Evolutionary conservation across 2,113 vertebrate genomes (phyloP), one percentile per base, ranked within the genome.

Genomic region (Mustela nigripes): DNA sequence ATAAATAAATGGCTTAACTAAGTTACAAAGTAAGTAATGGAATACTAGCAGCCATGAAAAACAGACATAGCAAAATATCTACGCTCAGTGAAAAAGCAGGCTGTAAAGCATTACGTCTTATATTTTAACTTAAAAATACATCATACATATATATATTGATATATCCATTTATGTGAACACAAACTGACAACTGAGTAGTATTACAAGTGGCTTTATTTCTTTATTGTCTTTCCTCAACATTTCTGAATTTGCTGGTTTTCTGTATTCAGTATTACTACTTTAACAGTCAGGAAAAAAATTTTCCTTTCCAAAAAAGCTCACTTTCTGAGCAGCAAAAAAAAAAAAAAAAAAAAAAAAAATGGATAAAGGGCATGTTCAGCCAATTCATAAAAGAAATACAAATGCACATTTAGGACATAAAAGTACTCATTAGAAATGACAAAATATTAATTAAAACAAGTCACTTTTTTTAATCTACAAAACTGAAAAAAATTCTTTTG

Each of bases 201-300:
- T 79, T 78, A 76, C 4, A 53, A 91, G 36, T 58, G 33, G 21
- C 45, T 95, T 87, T 96, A 31, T n/a, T 36, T 69, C 67, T 69
- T 67, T n/a, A 67, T 67, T 71, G 45, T 79, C 36, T 73, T 63
- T 24, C 10, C 81, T 62, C 45, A 33, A 81, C 9, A 39, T 90
- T 91, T 92, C 22, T 93, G 9, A 94, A 96, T 65, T 60, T 65
- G 67, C 58, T 94, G 33, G 50, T 19, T 80, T 97, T 94, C 79
- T 84, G 26, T 73, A 92, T 78, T 22, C 22, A 85, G 36, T 60
- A 89, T 92, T 78, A 94, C 24, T 84, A 91, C 18, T 79, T 69
- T 96, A 73, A 96, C 4, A 89, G 50, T 62, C 3, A 45, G 14
- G 12, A 50, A 48, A 39, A 74, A 10, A 39, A 80, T 65, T 11